Conservation (phyloP, 2,113 vertebrate genomes). For the Tiliqua scincoides region DNA sequence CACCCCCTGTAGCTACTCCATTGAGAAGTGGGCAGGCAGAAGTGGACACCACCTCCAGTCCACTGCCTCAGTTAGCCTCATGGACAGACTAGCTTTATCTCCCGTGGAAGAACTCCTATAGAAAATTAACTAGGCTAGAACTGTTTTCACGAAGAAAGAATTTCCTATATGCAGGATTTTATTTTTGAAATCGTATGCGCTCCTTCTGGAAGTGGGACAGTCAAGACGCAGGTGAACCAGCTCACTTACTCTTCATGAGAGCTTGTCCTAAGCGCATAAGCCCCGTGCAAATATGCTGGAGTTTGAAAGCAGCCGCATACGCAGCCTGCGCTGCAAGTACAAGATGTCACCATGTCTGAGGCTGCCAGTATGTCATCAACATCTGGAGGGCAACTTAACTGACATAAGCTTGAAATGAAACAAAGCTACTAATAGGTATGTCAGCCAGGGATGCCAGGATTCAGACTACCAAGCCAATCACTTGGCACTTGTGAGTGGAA, state of each 20-base stretch:
- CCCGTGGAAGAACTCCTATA: not conserved
- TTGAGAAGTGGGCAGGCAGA: too few relatives aligned
- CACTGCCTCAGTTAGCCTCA: too few relatives aligned
- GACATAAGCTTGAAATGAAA: constrained; percentile 24
- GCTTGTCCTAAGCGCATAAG: not conserved
- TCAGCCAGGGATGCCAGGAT: not conserved
- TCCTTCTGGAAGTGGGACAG: not conserved
- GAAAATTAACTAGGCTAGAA: not conserved
- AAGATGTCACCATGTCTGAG: not conserved
- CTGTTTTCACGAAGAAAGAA: not conserved
- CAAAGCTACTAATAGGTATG: not conserved
- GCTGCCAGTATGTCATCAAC: not conserved
- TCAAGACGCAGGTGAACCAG: not conserved
- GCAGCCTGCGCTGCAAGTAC: rapidly evolving
- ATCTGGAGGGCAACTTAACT: not conserved
- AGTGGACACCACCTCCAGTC: too few relatives aligned
- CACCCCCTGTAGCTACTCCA: too few relatives aligned
- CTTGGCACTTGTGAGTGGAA: constrained; percentile 36
- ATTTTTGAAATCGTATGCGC: not conserved
- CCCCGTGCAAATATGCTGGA: not conserved
- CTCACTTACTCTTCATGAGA: not conserved
- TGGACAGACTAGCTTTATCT: too few relatives aligned
- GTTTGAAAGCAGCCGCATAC: not conserved
- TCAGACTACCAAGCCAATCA: constrained; percentile 47
- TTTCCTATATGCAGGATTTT: not conserved